These are phyloP conservation scores for Rachycentron canadum DNA, from an alignment of 2,797 vertebrate genomes.

Conservation along the genomic window DNA sequence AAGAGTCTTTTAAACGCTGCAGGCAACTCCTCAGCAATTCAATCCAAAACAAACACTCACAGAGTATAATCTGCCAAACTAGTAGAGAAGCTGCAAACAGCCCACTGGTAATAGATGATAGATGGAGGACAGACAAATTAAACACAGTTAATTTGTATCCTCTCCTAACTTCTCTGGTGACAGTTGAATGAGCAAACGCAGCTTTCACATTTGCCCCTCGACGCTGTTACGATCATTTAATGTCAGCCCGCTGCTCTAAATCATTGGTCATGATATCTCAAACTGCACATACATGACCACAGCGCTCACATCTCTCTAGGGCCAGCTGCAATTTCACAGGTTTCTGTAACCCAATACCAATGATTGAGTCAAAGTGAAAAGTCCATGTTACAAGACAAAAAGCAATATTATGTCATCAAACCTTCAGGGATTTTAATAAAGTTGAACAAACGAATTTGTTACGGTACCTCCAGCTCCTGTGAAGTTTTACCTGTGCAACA, in stretches of 20 bases:
- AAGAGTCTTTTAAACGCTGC: background rate
- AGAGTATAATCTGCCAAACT: constrained; percentile 5
- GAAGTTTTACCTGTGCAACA: too few relatives aligned
- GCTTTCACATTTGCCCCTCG: constrained; percentile 1
- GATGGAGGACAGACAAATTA: constrained; percentile 7
- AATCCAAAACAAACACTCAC: constrained; percentile 23
- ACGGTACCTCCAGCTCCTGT: too few relatives aligned
- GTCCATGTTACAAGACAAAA: background rate
- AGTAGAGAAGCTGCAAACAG: constrained; percentile 7
- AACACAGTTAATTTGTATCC: background rate
- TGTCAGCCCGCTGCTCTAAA: background rate
- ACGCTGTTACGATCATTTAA: background rate
- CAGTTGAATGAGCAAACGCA: constrained; percentile 1
- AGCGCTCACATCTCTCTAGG: background rate
- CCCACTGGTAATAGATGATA: constrained; percentile 2
- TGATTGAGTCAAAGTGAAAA: too few relatives aligned
- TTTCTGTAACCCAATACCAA: background rate
- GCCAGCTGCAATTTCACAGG: background rate
- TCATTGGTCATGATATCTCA: background rate
- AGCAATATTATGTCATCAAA: background rate
- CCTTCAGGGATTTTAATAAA: background rate
- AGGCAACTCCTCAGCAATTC: background rate
- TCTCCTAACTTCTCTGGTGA: background rate
- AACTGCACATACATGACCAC: background rate
- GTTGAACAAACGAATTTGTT: too few relatives aligned